Evolutionary conservation across 2,888 invertebrate species (phyloP).

Genomic region (Leucania comma): DNA sequence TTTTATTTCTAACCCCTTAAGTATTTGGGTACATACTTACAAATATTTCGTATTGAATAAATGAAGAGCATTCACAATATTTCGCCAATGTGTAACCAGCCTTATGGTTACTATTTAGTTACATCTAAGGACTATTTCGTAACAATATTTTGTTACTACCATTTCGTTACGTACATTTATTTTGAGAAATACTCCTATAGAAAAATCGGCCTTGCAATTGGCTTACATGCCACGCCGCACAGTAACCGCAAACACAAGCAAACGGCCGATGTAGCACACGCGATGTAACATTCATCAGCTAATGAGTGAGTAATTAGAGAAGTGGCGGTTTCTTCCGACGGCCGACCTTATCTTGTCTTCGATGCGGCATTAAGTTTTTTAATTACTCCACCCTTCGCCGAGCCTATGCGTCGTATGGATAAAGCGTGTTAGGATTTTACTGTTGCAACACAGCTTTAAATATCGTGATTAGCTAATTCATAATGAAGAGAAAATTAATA

Average conservation of each 20-base stretch:
- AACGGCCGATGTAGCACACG: constrained; percentile 63
- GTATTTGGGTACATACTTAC: no score
- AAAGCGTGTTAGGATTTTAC: constrained; percentile 30
- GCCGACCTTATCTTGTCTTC: constrained; percentile 89
- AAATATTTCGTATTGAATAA: no score
- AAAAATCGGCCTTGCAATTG: constrained; percentile 57
- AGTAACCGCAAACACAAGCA: constrained; percentile 61
- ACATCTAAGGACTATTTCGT: no score
- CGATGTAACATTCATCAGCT: constrained; percentile 84
- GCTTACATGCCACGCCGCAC: constrained; percentile 56
- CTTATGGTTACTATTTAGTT: no score
- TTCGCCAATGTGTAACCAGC: no score
- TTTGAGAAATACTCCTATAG: no score
- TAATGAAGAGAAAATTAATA: background rate
- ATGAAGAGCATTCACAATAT: no score
- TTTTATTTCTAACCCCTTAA: no score
- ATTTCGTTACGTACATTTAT: no score
- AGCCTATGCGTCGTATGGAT: constrained; percentile 45
- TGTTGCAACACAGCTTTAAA: background rate
- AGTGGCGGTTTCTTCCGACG: constrained; percentile 88
- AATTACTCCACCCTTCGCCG: constrained; percentile 82
- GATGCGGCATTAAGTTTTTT: constrained; percentile 86
- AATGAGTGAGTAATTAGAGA: constrained; percentile 90
- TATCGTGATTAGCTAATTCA: constrained; percentile 18
- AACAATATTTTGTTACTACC: no score